A percentile compares a stretch with the other conserved stretches of the same genome.
Evolutionary conservation across 2,113 vertebrate genomes (phyloP).

Genomic region (Clarias macrocephalus): DNA sequence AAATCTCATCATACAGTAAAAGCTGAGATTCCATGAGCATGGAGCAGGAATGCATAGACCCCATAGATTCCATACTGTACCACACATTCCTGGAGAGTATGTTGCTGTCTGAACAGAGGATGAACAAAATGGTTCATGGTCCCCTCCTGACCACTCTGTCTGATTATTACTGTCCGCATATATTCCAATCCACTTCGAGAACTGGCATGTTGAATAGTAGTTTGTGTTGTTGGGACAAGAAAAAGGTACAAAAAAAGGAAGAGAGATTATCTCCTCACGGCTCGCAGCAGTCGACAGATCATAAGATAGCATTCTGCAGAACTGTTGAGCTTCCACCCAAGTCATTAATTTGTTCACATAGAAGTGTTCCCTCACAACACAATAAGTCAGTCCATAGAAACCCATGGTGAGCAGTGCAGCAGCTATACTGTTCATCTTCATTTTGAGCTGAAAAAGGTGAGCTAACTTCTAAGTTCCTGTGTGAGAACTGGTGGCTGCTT

Average conservation of each 20-base stretch:
- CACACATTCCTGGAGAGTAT: background rate
- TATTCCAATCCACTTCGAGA: background rate
- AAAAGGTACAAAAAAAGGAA: background rate
- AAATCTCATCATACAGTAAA: conserved; percentile 20
- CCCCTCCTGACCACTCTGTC: conserved; percentile 1
- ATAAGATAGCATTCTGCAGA: background rate
- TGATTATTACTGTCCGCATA: background rate
- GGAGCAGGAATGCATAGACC: background rate
- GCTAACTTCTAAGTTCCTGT: background rate
- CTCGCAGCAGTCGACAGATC: conserved; percentile 12
- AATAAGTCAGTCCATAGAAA: conserved; percentile 7
- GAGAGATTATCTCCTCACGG: background rate
- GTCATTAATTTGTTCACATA: background rate
- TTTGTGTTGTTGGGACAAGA: background rate
- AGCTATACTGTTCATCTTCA: background rate
- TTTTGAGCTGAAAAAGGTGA: background rate
- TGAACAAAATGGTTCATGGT: background rate
- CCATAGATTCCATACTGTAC: background rate
- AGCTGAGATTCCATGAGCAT: conserved; percentile 8
- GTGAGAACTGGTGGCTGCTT: background rate
- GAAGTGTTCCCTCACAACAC: background rate
- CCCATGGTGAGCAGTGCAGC: background rate
- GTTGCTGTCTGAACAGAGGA: background rate
- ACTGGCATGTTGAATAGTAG: background rate
- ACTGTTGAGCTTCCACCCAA: conserved; percentile 23